Base-by-base conservation (phyloP, 2,888 invertebrate species). In the Agelastica alni region DNA sequence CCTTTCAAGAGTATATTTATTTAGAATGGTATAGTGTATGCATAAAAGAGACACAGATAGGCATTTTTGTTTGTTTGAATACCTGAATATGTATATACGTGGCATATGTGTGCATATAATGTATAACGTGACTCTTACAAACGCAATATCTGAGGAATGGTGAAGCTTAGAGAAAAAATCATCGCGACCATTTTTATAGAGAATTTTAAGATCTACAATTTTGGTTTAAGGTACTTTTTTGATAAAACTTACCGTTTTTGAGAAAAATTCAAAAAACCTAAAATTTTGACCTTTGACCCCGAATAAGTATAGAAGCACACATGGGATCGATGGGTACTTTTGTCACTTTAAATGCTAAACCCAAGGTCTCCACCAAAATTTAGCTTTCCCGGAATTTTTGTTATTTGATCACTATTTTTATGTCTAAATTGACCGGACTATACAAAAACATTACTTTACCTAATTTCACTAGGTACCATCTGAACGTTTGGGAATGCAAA, bases 401-500 rank as follows among this genome's bases (percentile, higher is more conserved):
- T 7, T 5, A 22, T 4, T 22, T 7, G 4, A 7, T 5, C 4
- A n/a, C n/a, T n/a, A n/a, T n/a, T n/a, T n/a, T n/a, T n/a, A n/a
- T 22, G 22, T 22, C 22, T 22, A 22, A 5, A 5, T 22, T 22
- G 22, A 22, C 7, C 22, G 22, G n/a, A n/a, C n/a, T n/a, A n/a
- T n/a, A n/a, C n/a, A n/a, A n/a, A n/a, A n/a, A n/a, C n/a, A n/a
- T n/a, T n/a, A n/a, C n/a, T n/a, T n/a, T n/a, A n/a, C n/a, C n/a
- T n/a, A n/a, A n/a, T n/a, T n/a, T 22, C 7, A 4, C 7, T 22
- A 26, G 12, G 45, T 49, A 16, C 91, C 96, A 0, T 87, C 88
- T 0, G 96, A 97, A 73, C 80, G 96, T 36, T 80, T 97, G 32
- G 96, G 96, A 0, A 93, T 93, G 72, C 90, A 93, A 69, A 86